These are phyloP conservation scores for Lindbergichthys nudifrons DNA, from an alignment of 2,797 vertebrate genomes.

Conservation along the genomic window DNA sequence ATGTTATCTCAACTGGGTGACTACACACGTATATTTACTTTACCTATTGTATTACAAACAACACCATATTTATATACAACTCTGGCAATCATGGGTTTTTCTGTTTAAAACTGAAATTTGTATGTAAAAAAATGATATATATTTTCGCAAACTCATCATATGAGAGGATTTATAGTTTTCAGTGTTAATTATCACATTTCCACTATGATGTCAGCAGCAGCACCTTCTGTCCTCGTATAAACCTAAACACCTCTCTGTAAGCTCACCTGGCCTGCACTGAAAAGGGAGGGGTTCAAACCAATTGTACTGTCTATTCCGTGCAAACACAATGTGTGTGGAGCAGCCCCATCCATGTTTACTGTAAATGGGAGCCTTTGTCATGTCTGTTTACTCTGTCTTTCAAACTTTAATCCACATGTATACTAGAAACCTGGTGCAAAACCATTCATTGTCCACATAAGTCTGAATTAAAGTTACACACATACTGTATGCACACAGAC, in stretches of 20 bases:
- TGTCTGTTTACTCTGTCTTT: constrained; percentile 68
- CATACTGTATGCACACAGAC: constrained; percentile 12
- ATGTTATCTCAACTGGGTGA: background rate
- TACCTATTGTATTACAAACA: background rate
- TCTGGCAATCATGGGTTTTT: background rate
- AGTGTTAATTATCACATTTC: constrained; percentile 29
- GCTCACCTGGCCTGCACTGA: constrained; percentile 70
- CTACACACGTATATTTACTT: background rate
- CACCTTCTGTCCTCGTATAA: constrained; percentile 25
- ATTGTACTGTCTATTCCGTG: constrained; percentile 59
- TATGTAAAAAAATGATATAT: background rate
- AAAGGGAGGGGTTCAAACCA: constrained; percentile 51
- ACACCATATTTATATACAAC: background rate
- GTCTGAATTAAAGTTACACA: constrained; percentile 16
- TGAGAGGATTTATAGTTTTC: constrained; percentile 34
- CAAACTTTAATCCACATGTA: constrained; percentile 58
- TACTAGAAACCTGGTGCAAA: constrained; percentile 48
- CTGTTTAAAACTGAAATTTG: background rate
- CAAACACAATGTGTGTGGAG: constrained; percentile 61
- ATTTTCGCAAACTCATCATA: background rate
- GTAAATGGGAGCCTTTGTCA: constrained; percentile 76
- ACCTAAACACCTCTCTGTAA: constrained; percentile 63
- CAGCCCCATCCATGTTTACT: constrained; percentile 74
- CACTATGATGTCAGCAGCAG: constrained; percentile 6
- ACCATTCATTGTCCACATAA: constrained; percentile 39